Conservation (phyloP, 2,113 vertebrate species). For the Oreochromis tanganicae region DNA sequence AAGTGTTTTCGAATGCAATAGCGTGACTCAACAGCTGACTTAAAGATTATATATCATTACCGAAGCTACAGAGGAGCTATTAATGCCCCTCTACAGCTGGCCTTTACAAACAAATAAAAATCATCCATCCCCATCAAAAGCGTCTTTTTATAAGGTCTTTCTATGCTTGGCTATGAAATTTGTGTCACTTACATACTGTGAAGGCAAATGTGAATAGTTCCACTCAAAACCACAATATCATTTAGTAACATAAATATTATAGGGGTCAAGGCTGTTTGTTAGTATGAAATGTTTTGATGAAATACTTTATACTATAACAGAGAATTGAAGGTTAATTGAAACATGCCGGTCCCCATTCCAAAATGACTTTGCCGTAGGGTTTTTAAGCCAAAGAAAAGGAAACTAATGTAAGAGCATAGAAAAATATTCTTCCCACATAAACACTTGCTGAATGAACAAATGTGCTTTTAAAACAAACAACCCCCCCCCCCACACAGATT, state of each 20-base stretch:
- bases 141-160: conserved; percentile 42
- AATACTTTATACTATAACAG: not conserved
- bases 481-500: not conserved
- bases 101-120: conserved; percentile 57
- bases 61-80: not conserved
- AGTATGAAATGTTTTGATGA: not conserved
- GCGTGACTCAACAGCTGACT: conserved; percentile 1
- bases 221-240: not conserved
- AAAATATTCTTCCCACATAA: not conserved
- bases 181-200: not conserved
- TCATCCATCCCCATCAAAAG: conserved; percentile 33
- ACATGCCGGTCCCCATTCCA: not conserved
- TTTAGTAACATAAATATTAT: not conserved
- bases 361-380: not conserved
- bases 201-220: conserved; percentile 12
- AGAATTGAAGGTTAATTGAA: not conserved
- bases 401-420: not conserved
- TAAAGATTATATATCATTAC: conserved; percentile 10
- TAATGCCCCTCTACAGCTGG: conserved; percentile 11
- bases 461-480: not conserved
- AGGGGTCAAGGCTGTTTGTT: not conserved
- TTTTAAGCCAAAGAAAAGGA: not conserved
- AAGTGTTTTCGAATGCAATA: not conserved
- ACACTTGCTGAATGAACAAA: not conserved
- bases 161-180: not conserved